Percentiles rank a stretch among this genome's conserved stretches.
These are phyloP conservation scores for Augochlora pura DNA, from an alignment of 1,140 invertebrate species.

Conservation along the genomic window DNA sequence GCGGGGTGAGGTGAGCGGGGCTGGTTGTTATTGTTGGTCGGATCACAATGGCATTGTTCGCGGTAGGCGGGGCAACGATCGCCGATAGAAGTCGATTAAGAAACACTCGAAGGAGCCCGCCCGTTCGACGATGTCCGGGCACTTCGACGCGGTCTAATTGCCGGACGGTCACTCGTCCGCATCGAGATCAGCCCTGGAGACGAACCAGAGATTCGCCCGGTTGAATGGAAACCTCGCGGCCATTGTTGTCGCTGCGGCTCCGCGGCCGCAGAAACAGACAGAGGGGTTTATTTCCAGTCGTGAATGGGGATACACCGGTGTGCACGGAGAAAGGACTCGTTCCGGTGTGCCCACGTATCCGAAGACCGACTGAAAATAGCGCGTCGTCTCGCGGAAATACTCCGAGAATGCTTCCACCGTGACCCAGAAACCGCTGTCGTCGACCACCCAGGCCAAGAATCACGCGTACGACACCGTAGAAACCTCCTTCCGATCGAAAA, in stretches of 20 bases:
- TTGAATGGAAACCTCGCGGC: conserved; percentile 37
- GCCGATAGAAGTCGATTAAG: conserved; percentile 34
- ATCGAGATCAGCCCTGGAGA: background rate
- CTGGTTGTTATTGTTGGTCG: background rate
- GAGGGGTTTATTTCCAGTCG: conserved; percentile 40
- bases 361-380: conserved; percentile 57
- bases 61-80: background rate
- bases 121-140: conserved; percentile 1
- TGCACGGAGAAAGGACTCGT: conserved; percentile 27
- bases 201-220: background rate
- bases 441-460: conserved; percentile 30
- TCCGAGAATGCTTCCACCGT: conserved; percentile 38
- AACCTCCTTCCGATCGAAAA: too few relatives aligned
- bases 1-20: too few relatives aligned
- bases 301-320: conserved; percentile 25
- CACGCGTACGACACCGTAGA: conserved; percentile 1
- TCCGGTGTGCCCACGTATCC: conserved; percentile 43
- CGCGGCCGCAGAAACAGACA: background rate
- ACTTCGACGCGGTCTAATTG: conserved; percentile 18
- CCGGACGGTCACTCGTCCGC: too few relatives aligned
- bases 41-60: conserved; percentile 8
- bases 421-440: conserved; percentile 41
- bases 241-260: conserved; percentile 20
- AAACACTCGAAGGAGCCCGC: background rate
- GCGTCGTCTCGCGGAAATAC: conserved; percentile 60